Evolutionary conservation across 2,888 invertebrate genomes (phyloP), one percentile per base, ranked within the genome.

Genomic region (Lymantria monacha): DNA sequence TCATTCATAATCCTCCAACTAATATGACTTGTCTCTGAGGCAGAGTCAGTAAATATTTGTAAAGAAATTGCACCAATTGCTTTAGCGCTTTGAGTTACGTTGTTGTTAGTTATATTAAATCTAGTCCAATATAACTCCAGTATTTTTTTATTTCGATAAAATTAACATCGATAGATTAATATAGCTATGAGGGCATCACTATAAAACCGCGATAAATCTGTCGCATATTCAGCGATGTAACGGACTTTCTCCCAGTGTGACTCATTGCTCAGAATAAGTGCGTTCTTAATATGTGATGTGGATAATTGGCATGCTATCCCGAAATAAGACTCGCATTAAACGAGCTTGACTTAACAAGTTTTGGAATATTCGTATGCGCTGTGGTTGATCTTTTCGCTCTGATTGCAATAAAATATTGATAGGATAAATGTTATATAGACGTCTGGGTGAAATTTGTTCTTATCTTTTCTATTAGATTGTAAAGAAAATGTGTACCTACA

Each of bases 191-290:
- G 43, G 61, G 49, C 85, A 72, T 61, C 85, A 66, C 87, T 85
- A 83, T 41, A 48, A 70, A 79, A 81, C 81, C 81, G 69, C 89
- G 83, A 90, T 91, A 91, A 91, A 91, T 91, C 90, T 89, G 90
- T 89, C 90, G 87, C 86, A 86, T 89, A 89, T 91, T 91, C 90
- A 89, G 85, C 88, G 85, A 86, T 86, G 89, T 87, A 89, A 87
- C 88, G 78, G 85, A 87, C 88, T 90, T 89, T 89, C 89, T 86
- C 85, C 83, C 83, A 75, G 74, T 73, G 82, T 85, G 87, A 87
- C 78, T 90, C 90, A 89, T 84, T 83, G 88, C 87, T 81, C 79
- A 79, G 85, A 87, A 89, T 89, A 87, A 87, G 83, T 81, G 80
- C 74, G 79, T 74, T 88, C 85, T 83, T 87, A 87, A 88, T 89